Evolutionary conservation across 2,888 invertebrate species (phyloP), one percentile per base, ranked within the genome.

Genomic region (Portevinia maculata): DNA sequence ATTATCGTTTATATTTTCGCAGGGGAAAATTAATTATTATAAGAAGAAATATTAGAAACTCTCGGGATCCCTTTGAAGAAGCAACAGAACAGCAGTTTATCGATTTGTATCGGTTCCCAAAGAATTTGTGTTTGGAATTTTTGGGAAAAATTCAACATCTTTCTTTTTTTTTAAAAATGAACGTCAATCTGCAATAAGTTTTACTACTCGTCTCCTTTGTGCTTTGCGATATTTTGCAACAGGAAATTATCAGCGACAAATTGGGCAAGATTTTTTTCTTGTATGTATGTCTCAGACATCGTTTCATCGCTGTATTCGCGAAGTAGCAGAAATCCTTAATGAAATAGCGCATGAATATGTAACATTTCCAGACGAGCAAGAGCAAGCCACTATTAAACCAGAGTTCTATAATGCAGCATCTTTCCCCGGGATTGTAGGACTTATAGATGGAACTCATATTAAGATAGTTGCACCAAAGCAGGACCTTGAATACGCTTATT

Each of bases 231-330:
- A 21, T 8, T 39, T 57, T 39, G 57, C 39, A 3, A 57, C 57
- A 57, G 24, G 41, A 19, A 44, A n/a, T 41, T 59, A 44, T 30
- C 53, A 67, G 44, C 67, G 30, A 30, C 7, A 6, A 1, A 13
- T 65, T 37, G 65, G 65, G 9, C 53, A 52, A 21, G 37, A 65
- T 65, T 52, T 41, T 65, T 39, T n/a, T n/a, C n/a, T 41, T 39
- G 37, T 41, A 4, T 62, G 46, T 5, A 15, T 62, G 34, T 62
- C 46, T 15, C 46, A 62, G 34, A 32, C 46, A 44, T 62, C 44
- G 13, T 34, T 37, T 37, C 9, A 39, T 34, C 57, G 37, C 8
- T 44, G 41, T 15, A 39, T 69, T 9, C 30, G 46, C 57, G 69
- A 57, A 69, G 57, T 69, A 17, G 55, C 69, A 19, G 39, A 39